These are phyloP conservation scores for Sericinus montela DNA, from an alignment of 2,888 invertebrate species.

Conservation along the genomic window DNA sequence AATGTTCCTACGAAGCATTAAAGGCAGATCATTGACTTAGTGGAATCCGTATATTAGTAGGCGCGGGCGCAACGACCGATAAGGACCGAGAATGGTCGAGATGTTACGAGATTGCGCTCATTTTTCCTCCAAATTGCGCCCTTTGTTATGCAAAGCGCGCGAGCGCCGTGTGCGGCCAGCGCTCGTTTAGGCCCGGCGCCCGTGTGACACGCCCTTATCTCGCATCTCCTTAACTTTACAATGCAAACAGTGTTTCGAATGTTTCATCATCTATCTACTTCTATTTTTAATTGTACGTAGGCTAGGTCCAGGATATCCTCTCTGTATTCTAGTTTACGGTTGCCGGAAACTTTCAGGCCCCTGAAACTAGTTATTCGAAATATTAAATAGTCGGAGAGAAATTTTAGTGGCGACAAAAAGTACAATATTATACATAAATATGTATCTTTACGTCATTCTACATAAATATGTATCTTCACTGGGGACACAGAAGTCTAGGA, in stretches of 20 bases:
- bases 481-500: no score
- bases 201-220: constrained; percentile 69
- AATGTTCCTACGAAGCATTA: constrained; percentile 1
- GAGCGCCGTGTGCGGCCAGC: constrained; percentile 74
- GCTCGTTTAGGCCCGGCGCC: constrained; percentile 54
- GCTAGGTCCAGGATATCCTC: neutral
- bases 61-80: constrained; percentile 40
- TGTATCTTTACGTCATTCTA: no score
- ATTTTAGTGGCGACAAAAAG: no score
- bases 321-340: no score
- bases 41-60: constrained; percentile 35
- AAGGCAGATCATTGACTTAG: constrained; percentile 7
- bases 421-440: no score
- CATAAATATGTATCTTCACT: no score
- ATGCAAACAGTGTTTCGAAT: constrained; percentile 72
- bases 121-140: constrained; percentile 77
- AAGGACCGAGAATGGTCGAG: constrained; percentile 44
- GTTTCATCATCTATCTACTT: constrained; percentile 59
- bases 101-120: constrained; percentile 65
- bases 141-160: constrained; percentile 78
- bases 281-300: constrained; percentile 27
- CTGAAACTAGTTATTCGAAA: no score
- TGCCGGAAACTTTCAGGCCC: no score
- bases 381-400: no score
- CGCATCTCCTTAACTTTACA: constrained; percentile 61